A percentile compares a stretch with the other conserved stretches of the same genome.
phyloP scores from a whole-genome alignment of 2,888 invertebrate genomes.

The Spodoptera exigua region DNA sequence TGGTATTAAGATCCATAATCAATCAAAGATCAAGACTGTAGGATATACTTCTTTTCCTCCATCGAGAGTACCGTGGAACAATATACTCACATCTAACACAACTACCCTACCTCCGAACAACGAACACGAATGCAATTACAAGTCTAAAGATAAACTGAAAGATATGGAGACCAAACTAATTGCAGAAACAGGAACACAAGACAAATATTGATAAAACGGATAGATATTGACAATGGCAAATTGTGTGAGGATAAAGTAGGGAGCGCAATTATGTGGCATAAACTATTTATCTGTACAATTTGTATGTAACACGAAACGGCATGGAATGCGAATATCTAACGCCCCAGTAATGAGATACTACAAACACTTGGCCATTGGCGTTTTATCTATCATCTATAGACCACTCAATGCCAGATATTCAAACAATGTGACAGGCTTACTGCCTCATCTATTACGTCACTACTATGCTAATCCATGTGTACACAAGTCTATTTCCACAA shows the following conservation, averaged over 20 bases:
- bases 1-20: too few relatives aligned
- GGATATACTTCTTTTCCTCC: too few relatives aligned
- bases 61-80: too few relatives aligned
- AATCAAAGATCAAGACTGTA: too few relatives aligned
- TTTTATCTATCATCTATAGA: conserved; percentile 71
- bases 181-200: conserved; percentile 16
- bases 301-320: conserved; percentile 61
- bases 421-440: conserved; percentile 36
- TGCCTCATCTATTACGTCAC: conserved; percentile 13
- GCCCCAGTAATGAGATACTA: conserved; percentile 80
- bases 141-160: conserved; percentile 10
- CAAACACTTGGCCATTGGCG: conserved; percentile 72
- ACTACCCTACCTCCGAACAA: conserved; percentile 11
- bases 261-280: conserved; percentile 35
- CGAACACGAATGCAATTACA: conserved; percentile 11
- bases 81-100: not conserved
- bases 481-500: not conserved
- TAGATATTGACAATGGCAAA: conserved; percentile 43
- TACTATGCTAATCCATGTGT: conserved; percentile 8
- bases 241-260: conserved; percentile 35
- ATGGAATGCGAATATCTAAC: conserved; percentile 67
- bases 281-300: conserved; percentile 45
- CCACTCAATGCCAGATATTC: conserved; percentile 57
- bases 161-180: conserved; percentile 17
- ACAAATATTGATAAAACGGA: conserved; percentile 39